Conservation (phyloP, 2,888 invertebrate species). For the Iphiclides podalirius region DNA sequence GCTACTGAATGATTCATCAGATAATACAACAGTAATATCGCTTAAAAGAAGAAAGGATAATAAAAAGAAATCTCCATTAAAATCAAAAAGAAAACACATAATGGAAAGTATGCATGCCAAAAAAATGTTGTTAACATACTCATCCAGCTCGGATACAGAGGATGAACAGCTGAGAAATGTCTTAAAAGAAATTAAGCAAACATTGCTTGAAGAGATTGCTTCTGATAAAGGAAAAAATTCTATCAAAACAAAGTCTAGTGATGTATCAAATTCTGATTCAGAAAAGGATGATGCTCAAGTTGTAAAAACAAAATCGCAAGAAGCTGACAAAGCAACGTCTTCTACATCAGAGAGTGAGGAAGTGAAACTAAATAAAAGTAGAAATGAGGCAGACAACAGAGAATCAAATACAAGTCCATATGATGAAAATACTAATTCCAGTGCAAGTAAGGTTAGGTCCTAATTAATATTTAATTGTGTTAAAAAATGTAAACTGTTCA, state of each 20-base stretch:
- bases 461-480: neutral
- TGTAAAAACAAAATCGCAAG: constrained; percentile 15
- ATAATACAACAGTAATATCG: constrained; percentile 1
- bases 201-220: constrained; percentile 42
- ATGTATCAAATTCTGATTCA: constrained; percentile 36
- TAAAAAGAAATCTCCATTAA: constrained; percentile 32
- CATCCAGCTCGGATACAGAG: constrained; percentile 64
- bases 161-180: constrained; percentile 48
- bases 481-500: neutral
- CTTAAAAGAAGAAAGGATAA: constrained; percentile 30
- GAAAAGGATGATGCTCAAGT: constrained; percentile 32
- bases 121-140: constrained; percentile 53
- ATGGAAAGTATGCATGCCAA: constrained; percentile 61
- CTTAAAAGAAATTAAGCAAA: constrained; percentile 46
- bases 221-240: constrained; percentile 37
- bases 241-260: constrained; percentile 17
- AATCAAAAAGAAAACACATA: constrained; percentile 47
- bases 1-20: constrained; percentile 31
- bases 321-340: constrained; percentile 10
- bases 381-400: neutral
- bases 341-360: constrained; percentile 2
- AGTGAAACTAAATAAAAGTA: constrained; percentile 1
- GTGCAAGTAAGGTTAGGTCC: constrained; percentile 60
- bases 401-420: neutral
- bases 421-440: constrained; percentile 45